Conservation (phyloP, 2,113 vertebrate species). For the Cyprinodon brontotheroides region DNA sequence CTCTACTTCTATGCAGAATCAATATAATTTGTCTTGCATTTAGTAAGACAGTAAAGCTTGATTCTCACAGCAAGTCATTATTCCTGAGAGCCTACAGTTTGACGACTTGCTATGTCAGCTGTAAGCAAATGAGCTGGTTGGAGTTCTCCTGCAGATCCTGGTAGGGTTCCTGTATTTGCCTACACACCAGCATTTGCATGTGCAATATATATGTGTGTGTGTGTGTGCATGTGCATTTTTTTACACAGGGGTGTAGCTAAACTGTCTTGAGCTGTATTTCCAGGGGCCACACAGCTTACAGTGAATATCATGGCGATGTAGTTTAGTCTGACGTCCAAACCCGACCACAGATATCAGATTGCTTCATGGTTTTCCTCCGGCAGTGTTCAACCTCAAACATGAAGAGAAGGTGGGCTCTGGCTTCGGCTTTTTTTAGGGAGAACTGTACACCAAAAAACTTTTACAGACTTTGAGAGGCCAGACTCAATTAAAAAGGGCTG, state of each 20-base stretch:
- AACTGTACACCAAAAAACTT: conserved; percentile 16
- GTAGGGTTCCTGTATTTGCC: conserved; percentile 52
- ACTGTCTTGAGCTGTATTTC: conserved; percentile 50
- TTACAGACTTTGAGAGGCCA: conserved; percentile 32
- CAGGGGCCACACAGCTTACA: conserved; percentile 51
- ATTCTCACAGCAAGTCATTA: not conserved
- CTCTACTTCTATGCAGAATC: not conserved
- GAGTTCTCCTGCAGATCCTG: conserved; percentile 60
- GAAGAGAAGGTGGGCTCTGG: conserved; percentile 30
- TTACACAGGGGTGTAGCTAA: conserved; percentile 50
- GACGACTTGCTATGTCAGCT: conserved; percentile 60
- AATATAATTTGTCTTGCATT: not conserved
- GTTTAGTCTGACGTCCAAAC: conserved; percentile 34
- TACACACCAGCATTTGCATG: conserved; percentile 34
- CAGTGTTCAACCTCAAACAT: conserved; percentile 49
- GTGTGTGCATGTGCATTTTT: conserved; percentile 22
- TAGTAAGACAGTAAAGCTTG: not conserved
- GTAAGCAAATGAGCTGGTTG: conserved; percentile 57
- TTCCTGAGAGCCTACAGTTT: conserved; percentile 7
- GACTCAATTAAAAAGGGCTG: conserved; percentile 31
- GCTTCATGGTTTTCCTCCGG: conserved; percentile 42
- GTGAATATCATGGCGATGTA: conserved; percentile 34
- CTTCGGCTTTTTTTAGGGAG: conserved; percentile 26
- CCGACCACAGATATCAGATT: conserved; percentile 66
- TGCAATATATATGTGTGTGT: not conserved